Conservation (phyloP, 1,140 invertebrate species). For the Drosophila pectinifera region DNA sequence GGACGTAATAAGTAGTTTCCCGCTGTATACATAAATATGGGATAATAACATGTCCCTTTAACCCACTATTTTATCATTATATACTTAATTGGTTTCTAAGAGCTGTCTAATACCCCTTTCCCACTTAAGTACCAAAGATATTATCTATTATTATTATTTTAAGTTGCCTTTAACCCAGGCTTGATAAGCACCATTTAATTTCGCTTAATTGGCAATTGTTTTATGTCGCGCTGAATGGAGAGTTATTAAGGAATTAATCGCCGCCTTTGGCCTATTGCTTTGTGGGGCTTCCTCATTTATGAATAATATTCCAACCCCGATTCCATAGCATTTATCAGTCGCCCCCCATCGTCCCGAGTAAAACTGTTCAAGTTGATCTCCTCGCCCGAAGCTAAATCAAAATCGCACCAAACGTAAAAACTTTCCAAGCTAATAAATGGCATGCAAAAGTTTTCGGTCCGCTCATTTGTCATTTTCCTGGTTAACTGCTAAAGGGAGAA, state of each 20-base stretch:
- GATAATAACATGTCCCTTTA: background rate
- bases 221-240: background rate
- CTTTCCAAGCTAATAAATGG: slow-evolving; percentile 72
- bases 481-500: slow-evolving; percentile 17
- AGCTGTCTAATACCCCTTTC: no score
- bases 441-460: slow-evolving; percentile 60
- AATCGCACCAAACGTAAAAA: slow-evolving; percentile 69
- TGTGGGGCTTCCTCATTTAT: slow-evolving; percentile 1
- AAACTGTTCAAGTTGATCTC: slow-evolving; percentile 22
- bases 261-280: slow-evolving; percentile 1
- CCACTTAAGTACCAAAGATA: no score
- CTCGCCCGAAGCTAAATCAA: slow-evolving; percentile 64
- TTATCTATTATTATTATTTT: background rate
- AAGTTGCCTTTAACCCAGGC: background rate
- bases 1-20: background rate
- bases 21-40: background rate
- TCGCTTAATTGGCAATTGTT: background rate
- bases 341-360: background rate
- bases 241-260: slow-evolving; percentile 1
- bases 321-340: slow-evolving; percentile 22
- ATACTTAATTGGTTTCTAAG: background rate
- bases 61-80: no score
- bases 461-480: slow-evolving; percentile 69
- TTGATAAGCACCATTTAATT: slow-evolving; percentile 1
- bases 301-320: background rate